phyloP scores from a whole-genome alignment of 2,113 vertebrate species.

The Chamaetylas fuelleborni region DNA sequence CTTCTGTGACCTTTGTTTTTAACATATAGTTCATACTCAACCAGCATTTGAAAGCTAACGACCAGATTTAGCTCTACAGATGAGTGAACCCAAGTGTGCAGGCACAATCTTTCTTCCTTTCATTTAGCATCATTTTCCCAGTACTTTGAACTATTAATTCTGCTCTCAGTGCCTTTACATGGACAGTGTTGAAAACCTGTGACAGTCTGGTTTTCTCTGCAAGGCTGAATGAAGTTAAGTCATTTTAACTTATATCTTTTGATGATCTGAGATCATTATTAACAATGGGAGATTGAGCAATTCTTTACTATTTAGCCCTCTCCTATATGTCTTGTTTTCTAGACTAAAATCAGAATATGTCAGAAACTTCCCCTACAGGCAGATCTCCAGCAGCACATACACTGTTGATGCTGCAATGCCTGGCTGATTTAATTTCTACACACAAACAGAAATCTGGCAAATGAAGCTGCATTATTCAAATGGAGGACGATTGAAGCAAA shows the following conservation, averaged over 20 bases:
- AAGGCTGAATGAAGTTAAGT: background rate
- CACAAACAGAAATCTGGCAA: conserved; percentile 25
- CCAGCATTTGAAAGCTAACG: background rate
- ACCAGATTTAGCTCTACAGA: background rate
- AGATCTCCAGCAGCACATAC: background rate
- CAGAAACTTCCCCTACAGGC: background rate
- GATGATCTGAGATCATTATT: background rate
- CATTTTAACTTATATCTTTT: background rate
- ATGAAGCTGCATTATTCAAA: background rate
- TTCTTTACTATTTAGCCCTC: background rate
- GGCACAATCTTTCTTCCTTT: background rate
- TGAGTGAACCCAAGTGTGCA: background rate
- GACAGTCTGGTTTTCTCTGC: background rate
- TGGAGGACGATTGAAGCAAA: background rate
- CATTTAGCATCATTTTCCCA: background rate
- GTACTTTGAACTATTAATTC: background rate
- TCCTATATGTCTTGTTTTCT: background rate
- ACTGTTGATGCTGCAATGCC: conserved; percentile 4
- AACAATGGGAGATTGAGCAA: background rate
- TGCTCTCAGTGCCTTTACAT: background rate
- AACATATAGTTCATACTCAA: background rate
- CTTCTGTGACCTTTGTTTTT: background rate
- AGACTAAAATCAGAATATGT: background rate
- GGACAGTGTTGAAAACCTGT: background rate
- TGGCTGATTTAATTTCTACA: background rate